Evolutionary conservation across 2,888 invertebrate species (phyloP), one percentile per base, ranked within the genome.

Genomic region (Lysandra coridon): DNA sequence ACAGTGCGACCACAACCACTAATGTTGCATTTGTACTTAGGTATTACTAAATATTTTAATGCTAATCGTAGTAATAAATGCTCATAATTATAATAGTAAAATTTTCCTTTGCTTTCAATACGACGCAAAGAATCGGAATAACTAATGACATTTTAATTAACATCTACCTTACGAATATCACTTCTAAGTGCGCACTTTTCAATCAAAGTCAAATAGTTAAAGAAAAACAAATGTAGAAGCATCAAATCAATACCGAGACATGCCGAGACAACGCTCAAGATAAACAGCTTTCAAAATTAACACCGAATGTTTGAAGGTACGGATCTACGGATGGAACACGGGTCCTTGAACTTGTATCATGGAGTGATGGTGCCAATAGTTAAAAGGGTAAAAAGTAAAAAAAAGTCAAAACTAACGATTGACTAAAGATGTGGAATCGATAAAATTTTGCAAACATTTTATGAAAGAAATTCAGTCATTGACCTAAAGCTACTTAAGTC

Each of bases 71-170:
- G 30, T 76, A 76, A 53, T 33, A 57, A 57, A 76, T 76, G 53
- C 30, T 17, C 7, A 75, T 33, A 53, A 76, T 30, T 75, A 49
- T 53, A 30, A 30, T 33, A 76, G 30, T 57, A 57, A 73, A 73
- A 76, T 14, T 74, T 75, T 75, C 75, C 75, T 53, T 53, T 57
- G 17, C 53, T 53, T 33, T 57, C 53, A 69, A 33, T 57, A 53
- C 76, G 30, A 57, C 57, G 37, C 76, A 76, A 76, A 74, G 44
- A 53, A 75, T 53, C 30, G 75, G 49, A 76, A 76, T 76, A 57
- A 17, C 4, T 2, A 73, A 44, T 23, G 3, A 44, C 10, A 44
- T 44, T 44, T 44, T 23, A 23, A 23, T 75, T 75, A 44, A 44
- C 74, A 2, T 73, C 12, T n/a, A 44, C n/a, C 44, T 17, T 73